These are phyloP conservation scores for Phaenicophaeus curvirostris DNA, from an alignment of 2,797 vertebrate genomes.

Conservation along the genomic window DNA sequence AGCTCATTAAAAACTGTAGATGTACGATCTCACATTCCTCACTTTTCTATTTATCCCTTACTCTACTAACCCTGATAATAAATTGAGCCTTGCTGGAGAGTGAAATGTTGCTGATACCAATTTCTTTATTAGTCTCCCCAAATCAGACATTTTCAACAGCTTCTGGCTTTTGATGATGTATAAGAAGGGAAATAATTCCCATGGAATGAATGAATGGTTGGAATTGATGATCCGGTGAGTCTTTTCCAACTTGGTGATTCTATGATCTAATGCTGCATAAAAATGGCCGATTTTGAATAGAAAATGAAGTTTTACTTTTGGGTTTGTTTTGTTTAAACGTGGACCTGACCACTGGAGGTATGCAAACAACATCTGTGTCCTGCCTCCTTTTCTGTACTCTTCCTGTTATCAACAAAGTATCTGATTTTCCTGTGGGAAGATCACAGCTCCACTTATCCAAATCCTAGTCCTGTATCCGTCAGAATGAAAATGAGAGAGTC, in stretches of 20 bases:
- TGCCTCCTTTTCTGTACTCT: neutral
- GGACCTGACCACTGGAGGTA: neutral
- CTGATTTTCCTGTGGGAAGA: neutral
- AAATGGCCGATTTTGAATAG: neutral
- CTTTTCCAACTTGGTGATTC: no score
- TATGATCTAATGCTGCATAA: neutral
- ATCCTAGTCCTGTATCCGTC: slow-evolving; percentile 17
- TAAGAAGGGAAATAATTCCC: neutral
- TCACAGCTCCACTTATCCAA: slow-evolving; percentile 6
- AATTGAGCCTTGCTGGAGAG: neutral
- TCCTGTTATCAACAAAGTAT: neutral
- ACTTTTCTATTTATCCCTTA: neutral
- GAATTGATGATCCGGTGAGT: no score
- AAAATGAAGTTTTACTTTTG: neutral
- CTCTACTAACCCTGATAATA: neutral
- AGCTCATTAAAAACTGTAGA: neutral
- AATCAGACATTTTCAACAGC: neutral
- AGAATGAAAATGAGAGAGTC: slow-evolving; percentile 12
- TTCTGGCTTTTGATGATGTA: neutral
- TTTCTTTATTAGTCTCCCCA: neutral
- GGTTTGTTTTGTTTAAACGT: neutral
- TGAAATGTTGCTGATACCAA: neutral
- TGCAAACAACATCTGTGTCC: neutral
- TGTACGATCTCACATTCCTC: neutral
- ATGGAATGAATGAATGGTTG: no score